These are phyloP conservation scores for Cynodonichthys magdalenae DNA, from an alignment of 2,797 vertebrate species.

Conservation along the genomic window DNA sequence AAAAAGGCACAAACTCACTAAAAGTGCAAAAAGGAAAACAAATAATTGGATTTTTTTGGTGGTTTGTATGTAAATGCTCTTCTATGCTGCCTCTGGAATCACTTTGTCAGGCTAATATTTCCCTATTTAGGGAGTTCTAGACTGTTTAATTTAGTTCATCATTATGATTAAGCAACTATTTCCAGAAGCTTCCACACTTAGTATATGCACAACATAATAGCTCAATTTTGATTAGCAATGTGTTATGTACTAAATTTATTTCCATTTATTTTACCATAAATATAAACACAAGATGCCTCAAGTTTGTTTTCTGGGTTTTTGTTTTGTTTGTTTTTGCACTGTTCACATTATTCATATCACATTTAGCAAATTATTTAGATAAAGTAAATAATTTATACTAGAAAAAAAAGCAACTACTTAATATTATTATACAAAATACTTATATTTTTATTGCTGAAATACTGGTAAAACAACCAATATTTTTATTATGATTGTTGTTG, in stretches of 20 bases:
- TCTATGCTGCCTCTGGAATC: not conserved
- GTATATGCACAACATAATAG: not conserved
- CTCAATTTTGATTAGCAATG: not conserved
- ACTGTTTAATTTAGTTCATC: not conserved
- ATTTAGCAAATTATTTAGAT: too few species aligned
- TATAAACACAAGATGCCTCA: not conserved
- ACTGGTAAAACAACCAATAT: not conserved
- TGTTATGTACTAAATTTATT: not conserved
- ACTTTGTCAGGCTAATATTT: not conserved
- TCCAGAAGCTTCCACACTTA: not conserved
- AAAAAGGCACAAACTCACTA: conserved; percentile 42
- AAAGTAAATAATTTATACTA: too few species aligned
- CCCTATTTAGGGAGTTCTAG: not conserved
- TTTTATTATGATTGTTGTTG: too few species aligned
- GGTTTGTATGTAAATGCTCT: conserved; percentile 28
- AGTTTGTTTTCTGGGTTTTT: too few species aligned
- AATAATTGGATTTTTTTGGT: conserved; percentile 53
- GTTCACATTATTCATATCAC: not conserved
- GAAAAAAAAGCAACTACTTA: not conserved
- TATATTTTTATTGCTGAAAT: not conserved
- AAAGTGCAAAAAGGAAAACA: conserved; percentile 43
- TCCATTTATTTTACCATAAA: not conserved
- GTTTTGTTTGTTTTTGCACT: not conserved
- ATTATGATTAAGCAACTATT: not conserved
- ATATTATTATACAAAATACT: too few species aligned